These are phyloP conservation scores for Riparia riparia DNA, from an alignment of 2,113 vertebrate species.

Conservation along the genomic window DNA sequence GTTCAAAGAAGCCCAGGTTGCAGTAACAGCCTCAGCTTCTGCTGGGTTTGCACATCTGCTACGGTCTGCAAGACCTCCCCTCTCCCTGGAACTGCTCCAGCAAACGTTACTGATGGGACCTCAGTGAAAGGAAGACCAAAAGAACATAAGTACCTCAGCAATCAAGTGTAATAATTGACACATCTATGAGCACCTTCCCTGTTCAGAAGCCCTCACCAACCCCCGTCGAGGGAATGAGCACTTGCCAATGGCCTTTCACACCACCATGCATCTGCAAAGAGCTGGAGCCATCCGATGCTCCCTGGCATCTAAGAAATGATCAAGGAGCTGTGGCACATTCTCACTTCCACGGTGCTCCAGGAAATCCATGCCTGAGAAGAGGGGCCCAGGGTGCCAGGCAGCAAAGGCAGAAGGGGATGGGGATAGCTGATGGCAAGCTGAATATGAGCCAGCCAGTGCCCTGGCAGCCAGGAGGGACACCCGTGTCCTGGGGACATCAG, in stretches of 20 bases:
- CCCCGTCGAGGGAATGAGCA: neutral
- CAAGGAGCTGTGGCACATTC: accelerated
- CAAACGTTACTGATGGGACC: neutral
- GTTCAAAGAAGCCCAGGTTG: too few relatives aligned
- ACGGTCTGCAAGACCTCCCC: neutral
- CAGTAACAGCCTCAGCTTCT: neutral
- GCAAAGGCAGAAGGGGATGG: neutral
- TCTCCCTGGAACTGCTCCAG: neutral
- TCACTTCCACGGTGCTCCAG: neutral
- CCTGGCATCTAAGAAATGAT: too few relatives aligned
- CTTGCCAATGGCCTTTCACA: neutral
- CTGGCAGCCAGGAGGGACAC: neutral
- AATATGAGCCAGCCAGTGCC: neutral
- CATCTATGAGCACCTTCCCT: neutral
- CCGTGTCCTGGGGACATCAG: accelerated
- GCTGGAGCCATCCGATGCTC: accelerated
- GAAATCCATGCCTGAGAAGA: accelerated
- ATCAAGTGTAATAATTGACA: neutral
- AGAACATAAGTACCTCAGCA: neutral
- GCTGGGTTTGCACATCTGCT: neutral
- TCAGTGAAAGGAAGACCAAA: neutral
- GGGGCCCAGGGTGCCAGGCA: neutral
- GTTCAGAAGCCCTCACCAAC: neutral
- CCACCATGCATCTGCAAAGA: neutral
- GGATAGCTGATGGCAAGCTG: neutral